phyloP scores from a whole-genome alignment of 2,113 vertebrate species.

The Willisornis vidua region DNA sequence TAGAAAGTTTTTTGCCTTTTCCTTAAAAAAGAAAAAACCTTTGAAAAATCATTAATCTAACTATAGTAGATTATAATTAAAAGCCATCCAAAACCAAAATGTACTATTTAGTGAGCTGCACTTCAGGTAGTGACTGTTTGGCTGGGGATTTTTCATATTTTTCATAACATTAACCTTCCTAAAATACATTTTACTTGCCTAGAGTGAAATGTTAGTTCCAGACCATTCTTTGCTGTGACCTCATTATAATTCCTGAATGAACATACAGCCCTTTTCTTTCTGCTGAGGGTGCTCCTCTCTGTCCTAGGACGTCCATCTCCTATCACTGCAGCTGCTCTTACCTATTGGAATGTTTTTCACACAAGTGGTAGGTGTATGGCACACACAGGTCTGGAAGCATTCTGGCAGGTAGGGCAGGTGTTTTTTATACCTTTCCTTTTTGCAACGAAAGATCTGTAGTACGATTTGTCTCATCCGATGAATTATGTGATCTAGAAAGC shows the following conservation, averaged over 20 bases:
- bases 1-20: background rate
- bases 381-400: background rate
- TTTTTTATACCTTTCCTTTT: background rate
- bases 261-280: background rate
- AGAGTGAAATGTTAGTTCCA: background rate
- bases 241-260: background rate
- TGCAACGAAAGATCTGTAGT: background rate
- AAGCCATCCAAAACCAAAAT: background rate
- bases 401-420: background rate
- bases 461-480: background rate
- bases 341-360: background rate
- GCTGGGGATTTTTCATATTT: background rate
- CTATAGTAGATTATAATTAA: background rate
- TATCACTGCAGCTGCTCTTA: background rate
- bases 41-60: background rate
- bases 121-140: background rate
- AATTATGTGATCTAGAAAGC: background rate
- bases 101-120: background rate
- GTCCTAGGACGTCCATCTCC: background rate
- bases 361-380: rapidly evolving
- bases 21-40: background rate
- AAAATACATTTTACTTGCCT: background rate
- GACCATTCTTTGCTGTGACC: background rate
- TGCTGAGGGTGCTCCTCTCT: background rate
- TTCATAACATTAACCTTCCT: background rate